Evolutionary conservation across 1,140 invertebrate species (phyloP).

Genomic region (Zaprionus taronus): DNA sequence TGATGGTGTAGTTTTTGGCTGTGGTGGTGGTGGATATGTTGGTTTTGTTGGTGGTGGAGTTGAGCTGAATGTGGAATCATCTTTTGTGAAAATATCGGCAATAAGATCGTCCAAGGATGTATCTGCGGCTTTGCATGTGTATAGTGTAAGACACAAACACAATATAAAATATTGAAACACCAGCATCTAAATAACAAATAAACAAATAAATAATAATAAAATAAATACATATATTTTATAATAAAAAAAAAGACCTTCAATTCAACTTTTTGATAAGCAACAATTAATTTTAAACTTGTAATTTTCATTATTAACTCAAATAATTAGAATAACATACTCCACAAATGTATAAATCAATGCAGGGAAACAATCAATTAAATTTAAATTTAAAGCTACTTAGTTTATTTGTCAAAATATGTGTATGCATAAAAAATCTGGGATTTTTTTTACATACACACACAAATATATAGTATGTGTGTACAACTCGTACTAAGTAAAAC

Average conservation of each 20-base stretch:
- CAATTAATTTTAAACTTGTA: not conserved
- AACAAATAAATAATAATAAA: not conserved
- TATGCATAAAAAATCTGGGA: not conserved
- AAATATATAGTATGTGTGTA: not conserved
- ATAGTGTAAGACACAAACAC: slow-evolving; percentile 26
- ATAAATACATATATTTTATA: too few relatives aligned
- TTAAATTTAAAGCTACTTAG: not conserved
- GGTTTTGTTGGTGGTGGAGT: not conserved
- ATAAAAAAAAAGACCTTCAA: too few relatives aligned
- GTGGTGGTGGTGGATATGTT: not conserved
- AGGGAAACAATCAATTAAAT: not conserved
- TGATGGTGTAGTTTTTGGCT: not conserved
- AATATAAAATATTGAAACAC: slow-evolving; percentile 38
- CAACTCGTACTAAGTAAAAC: not conserved
- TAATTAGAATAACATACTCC: not conserved
- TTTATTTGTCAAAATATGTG: not conserved
- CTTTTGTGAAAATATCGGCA: slow-evolving; percentile 65
- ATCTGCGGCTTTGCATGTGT: slow-evolving; percentile 42
- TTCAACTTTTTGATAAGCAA: not conserved
- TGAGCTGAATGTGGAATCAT: slow-evolving; percentile 18
- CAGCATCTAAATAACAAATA: slow-evolving; percentile 32
- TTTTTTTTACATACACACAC: not conserved
- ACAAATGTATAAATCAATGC: not conserved
- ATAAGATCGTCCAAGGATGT: slow-evolving; percentile 64
- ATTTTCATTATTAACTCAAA: not conserved